phyloP scores from a whole-genome alignment of 2,888 invertebrate genomes.

The Heliconius hortense region DNA sequence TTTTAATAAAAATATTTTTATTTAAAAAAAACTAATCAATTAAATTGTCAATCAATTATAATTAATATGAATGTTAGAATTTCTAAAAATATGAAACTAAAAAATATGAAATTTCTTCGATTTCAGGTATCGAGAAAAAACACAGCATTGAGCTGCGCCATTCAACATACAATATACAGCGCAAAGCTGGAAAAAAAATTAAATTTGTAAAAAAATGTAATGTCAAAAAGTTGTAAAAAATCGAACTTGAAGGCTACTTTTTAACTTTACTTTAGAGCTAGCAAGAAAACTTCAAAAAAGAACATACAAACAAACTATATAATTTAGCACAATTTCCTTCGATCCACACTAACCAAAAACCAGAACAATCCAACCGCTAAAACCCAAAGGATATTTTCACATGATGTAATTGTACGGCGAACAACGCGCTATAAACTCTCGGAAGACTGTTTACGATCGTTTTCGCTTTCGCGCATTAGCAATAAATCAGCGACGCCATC shows the following conservation, averaged over 20 bases:
- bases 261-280: neutral
- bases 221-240: no score
- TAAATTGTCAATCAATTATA: no score
- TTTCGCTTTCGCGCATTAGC: slow-evolving; percentile 81
- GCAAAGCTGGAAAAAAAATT: no score
- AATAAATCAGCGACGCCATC: slow-evolving; percentile 75
- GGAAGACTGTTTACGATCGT: slow-evolving; percentile 73
- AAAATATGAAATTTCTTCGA: no score
- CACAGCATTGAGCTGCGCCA: no score
- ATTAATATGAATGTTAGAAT: no score
- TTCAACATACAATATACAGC: no score
- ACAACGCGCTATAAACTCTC: slow-evolving; percentile 72
- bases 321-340: neutral
- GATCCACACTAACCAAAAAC: slow-evolving; percentile 14
- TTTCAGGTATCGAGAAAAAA: no score
- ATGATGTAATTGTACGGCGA: slow-evolving; percentile 65
- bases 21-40: no score
- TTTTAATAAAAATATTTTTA: no score
- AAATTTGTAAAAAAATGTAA: no score
- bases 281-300: neutral
- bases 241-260: neutral
- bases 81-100: no score
- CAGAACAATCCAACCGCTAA: slow-evolving; percentile 34
- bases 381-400: slow-evolving; percentile 40
- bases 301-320: neutral